Evolutionary conservation across 1,140 invertebrate genomes (phyloP).

Genomic region (Diachasma alloeum): DNA sequence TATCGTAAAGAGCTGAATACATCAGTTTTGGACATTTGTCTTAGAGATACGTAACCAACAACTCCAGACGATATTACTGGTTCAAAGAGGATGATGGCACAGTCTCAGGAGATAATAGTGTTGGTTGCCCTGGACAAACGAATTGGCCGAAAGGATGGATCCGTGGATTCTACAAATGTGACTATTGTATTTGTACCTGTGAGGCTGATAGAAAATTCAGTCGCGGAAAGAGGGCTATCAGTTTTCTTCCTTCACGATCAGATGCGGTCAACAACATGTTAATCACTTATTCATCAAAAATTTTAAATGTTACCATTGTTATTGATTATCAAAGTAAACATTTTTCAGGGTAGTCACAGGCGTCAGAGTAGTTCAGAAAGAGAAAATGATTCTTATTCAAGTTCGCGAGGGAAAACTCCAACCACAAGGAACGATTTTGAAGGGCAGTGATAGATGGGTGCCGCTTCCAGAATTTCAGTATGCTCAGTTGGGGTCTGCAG

Average conservation of each 20-base stretch:
- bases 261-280: neutral
- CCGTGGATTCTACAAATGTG: neutral
- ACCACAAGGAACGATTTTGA: too few relatives aligned
- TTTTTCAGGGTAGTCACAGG: constrained; percentile 9
- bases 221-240: neutral
- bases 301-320: too few relatives aligned
- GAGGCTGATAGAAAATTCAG: neutral
- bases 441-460: too few relatives aligned
- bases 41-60: neutral
- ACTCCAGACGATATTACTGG: neutral
- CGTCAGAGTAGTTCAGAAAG: neutral
- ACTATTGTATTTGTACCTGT: constrained; percentile 13
- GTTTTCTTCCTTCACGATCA: neutral
- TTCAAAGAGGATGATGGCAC: neutral
- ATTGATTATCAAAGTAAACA: neutral
- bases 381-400: too few relatives aligned
- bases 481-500: too few relatives aligned
- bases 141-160: neutral
- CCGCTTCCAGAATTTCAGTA: too few relatives aligned
- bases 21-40: neutral
- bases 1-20: too few relatives aligned
- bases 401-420: too few relatives aligned
- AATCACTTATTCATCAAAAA: neutral
- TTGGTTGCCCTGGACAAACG: neutral
- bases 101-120: neutral